A percentile compares a stretch with the other conserved stretches of the same genome.
Conservation (phyloP, 2,888 invertebrate species). For the Megastigmus dorsalis region DNA sequence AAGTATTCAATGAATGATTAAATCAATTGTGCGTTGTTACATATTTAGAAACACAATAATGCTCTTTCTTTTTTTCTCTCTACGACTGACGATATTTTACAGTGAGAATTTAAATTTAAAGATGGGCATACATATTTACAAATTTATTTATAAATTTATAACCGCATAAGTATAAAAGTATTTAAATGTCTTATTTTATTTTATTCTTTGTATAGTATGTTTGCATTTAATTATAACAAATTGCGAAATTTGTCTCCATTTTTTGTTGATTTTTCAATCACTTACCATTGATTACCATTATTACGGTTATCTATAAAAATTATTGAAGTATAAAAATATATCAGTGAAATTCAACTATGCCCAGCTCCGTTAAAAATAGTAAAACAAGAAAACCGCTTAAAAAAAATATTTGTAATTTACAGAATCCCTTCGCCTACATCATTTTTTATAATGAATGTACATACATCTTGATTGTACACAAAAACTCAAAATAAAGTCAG, state of each 20-base stretch:
- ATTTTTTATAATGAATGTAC: too few species aligned
- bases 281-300: too few species aligned
- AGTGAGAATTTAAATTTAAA: not conserved
- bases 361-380: not conserved
- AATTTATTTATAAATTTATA: not conserved
- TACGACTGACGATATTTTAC: slow-evolving; percentile 13
- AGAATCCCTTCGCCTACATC: too few species aligned
- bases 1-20: not conserved
- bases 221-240: too few species aligned
- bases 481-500: too few species aligned
- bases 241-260: too few species aligned
- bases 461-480: not conserved
- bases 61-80: not conserved
- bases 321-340: too few species aligned
- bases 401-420: not conserved
- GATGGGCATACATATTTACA: slow-evolving; percentile 22
- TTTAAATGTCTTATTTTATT: too few species aligned
- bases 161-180: slow-evolving; percentile 15
- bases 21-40: slow-evolving; percentile 18
- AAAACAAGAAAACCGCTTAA: not conserved
- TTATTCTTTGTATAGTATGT: too few species aligned
- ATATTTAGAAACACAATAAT: slow-evolving; percentile 30
- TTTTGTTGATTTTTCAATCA: too few species aligned
- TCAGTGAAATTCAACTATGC: too few species aligned
- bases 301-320: too few species aligned